Conservation (phyloP, 53 echinoderm and acorn worm genomes). For the Crossaster papposus region DNA sequence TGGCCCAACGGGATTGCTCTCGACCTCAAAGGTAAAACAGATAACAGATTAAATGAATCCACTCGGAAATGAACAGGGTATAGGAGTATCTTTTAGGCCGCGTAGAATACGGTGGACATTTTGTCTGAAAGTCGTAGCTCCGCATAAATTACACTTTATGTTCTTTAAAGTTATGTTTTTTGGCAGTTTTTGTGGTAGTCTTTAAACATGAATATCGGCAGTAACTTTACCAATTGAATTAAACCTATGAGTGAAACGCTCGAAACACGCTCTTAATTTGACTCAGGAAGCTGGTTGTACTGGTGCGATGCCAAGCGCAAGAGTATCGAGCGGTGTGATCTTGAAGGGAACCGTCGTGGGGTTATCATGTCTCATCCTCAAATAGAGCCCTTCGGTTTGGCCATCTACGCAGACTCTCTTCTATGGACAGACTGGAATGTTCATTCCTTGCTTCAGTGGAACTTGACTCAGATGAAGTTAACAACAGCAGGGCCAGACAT, state of each 20-base stretch:
- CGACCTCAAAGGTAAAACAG: conserved; percentile 24
- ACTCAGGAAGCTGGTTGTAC: conserved; percentile 30
- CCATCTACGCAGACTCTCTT: conserved; percentile 9
- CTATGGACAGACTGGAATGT: conserved; percentile 40
- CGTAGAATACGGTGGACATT: too few species aligned
- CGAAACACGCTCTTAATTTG: too few species aligned
- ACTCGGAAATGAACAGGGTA: too few species aligned
- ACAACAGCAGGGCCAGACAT: neutral
- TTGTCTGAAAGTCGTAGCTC: too few species aligned
- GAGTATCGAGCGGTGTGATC: conserved; percentile 10
- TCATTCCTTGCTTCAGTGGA: neutral
- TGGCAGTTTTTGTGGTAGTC: too few species aligned
- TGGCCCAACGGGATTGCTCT: conserved; percentile 55
- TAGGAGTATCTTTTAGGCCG: too few species aligned
- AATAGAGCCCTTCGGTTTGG: neutral
- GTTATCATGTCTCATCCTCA: neutral
- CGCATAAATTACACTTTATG: too few species aligned
- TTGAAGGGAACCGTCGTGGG: neutral
- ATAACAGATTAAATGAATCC: neutral
- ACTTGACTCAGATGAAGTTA: neutral
- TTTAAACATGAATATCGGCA: too few species aligned
- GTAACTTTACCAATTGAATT: too few species aligned
- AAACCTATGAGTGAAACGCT: too few species aligned
- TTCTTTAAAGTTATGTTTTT: too few species aligned
- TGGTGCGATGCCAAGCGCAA: conserved; percentile 30